Percentiles rank a stretch among this genome's conserved stretches.
These are phyloP conservation scores for Watsonalla binaria DNA, from an alignment of 2,888 invertebrate species.

Conservation along the genomic window DNA sequence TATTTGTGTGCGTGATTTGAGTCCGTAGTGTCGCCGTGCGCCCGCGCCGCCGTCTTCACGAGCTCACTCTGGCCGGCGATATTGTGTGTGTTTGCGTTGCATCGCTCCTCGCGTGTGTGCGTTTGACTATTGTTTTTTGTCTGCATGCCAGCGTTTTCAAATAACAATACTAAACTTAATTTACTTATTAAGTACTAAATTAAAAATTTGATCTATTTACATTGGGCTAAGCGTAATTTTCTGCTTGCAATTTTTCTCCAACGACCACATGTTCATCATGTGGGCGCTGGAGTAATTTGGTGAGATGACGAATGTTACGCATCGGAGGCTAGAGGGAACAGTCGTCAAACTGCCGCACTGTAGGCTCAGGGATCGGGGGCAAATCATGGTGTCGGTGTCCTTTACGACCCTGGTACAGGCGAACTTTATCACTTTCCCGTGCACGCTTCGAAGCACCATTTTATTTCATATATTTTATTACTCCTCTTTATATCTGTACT, in stretches of 20 bases:
- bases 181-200: not conserved
- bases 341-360: conserved; percentile 46
- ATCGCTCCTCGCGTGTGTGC: conserved; percentile 49
- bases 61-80: conserved; percentile 77
- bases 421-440: conserved; percentile 24
- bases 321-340: conserved; percentile 28
- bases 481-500: conserved; percentile 1
- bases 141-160: conserved; percentile 40
- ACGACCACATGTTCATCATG: conserved; percentile 37
- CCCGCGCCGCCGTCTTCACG: conserved; percentile 28
- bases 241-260: conserved; percentile 35
- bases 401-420: conserved; percentile 24
- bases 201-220: not conserved
- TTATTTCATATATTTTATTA: conserved; percentile 15
- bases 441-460: conserved; percentile 48
- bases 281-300: conserved; percentile 42
- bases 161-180: not conserved
- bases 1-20: conserved; percentile 42
- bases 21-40: conserved; percentile 51
- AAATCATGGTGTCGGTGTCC: conserved; percentile 28
- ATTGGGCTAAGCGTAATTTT: conserved; percentile 26
- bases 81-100: conserved; percentile 71
- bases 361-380: conserved; percentile 22
- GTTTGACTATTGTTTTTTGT: conserved; percentile 57
- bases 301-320: conserved; percentile 27